Conservation (phyloP, 1,140 invertebrate species). For the Panulirus ornatus region DNA sequence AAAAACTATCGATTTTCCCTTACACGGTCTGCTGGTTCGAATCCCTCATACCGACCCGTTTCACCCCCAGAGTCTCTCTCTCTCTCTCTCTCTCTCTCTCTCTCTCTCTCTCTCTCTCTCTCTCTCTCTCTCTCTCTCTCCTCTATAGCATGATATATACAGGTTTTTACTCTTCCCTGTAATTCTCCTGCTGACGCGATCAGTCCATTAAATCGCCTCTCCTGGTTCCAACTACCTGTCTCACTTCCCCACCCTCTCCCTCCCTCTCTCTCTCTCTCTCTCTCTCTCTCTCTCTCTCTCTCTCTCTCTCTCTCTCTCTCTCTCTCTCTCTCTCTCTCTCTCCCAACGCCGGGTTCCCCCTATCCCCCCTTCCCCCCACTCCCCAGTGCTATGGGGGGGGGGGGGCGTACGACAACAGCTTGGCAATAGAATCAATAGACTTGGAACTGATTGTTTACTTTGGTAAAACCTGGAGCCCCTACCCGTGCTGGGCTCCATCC, state of each 20-base stretch:
- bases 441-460: neutral
- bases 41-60: neutral
- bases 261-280: neutral
- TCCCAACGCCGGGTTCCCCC: neutral
- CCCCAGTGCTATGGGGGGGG: neutral
- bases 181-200: neutral
- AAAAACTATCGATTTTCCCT: conserved; percentile 46
- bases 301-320: neutral
- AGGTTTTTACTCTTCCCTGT: neutral
- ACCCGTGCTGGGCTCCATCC: neutral
- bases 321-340: neutral
- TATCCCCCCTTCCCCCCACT: neutral
- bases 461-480: neutral
- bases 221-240: too few relatives aligned
- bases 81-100: conserved; percentile 7
- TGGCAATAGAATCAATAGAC: neutral
- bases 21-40: conserved; percentile 39
- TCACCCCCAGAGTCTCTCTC: neutral
- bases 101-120: conserved; percentile 5
- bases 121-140: neutral
- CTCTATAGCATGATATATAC: too few relatives aligned
- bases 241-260: neutral
- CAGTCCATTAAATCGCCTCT: neutral
- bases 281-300: neutral
- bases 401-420: neutral